These are phyloP conservation scores for Amblyjoppa fuscipennis DNA, from an alignment of 2,888 invertebrate genomes.

Conservation along the genomic window DNA sequence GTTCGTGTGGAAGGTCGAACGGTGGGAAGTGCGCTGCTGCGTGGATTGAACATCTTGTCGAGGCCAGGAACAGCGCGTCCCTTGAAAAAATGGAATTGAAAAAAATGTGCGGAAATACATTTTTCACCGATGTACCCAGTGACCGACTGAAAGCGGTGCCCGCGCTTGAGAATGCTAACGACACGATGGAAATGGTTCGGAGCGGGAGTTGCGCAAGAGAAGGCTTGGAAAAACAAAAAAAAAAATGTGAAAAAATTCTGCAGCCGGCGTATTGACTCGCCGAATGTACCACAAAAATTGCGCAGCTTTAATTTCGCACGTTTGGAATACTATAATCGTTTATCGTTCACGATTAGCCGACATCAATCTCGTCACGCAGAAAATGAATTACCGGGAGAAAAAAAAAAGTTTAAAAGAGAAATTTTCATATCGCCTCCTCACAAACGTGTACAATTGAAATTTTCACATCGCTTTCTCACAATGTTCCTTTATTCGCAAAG, in stretches of 20 bases:
- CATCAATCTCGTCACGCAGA: background rate
- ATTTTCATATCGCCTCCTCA: too few species aligned
- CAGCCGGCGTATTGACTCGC: background rate
- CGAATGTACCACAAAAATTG: background rate
- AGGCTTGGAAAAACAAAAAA: background rate
- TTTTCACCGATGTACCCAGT: background rate
- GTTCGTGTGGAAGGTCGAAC: too few species aligned
- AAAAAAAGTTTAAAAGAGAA: background rate
- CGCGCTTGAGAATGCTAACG: background rate
- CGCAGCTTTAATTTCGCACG: background rate
- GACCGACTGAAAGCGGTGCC: background rate
- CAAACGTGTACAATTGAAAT: too few species aligned
- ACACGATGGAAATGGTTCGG: background rate
- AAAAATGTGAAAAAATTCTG: background rate
- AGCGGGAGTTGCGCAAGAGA: background rate
- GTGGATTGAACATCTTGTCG: too few species aligned
- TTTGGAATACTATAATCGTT: background rate
- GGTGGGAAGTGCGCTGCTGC: too few species aligned
- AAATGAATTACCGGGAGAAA: background rate
- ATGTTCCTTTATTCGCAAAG: too few species aligned
- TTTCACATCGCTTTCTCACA: too few species aligned
- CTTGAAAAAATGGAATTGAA: too few species aligned
- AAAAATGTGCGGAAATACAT: too few species aligned
- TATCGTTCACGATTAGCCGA: background rate
- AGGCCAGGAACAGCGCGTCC: too few species aligned